These are phyloP conservation scores for Synanthedon myopaeformis DNA, from an alignment of 2,888 invertebrate species.

Conservation along the genomic window DNA sequence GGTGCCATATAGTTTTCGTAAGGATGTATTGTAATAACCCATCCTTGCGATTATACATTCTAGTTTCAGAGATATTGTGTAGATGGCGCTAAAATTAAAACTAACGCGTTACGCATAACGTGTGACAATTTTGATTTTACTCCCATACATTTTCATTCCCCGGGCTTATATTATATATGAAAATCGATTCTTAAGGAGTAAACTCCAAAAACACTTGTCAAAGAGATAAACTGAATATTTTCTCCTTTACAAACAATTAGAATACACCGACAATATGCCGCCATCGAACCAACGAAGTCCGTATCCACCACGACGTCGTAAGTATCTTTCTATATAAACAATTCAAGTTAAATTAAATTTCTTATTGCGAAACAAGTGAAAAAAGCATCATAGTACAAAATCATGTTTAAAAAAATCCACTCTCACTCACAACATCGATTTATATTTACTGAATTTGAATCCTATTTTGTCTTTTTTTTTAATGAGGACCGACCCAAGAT, in stretches of 20 bases:
- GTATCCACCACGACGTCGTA: constrained; percentile 86
- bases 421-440: background rate
- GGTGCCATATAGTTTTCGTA: too few species aligned
- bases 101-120: too few species aligned
- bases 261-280: constrained; percentile 89
- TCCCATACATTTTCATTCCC: too few species aligned
- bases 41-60: too few species aligned
- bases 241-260: constrained; percentile 38
- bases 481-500: constrained; percentile 51
- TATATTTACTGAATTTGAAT: constrained; percentile 19
- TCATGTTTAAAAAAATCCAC: background rate
- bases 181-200: too few species aligned
- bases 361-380: background rate
- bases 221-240: too few species aligned
- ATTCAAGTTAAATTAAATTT: constrained; percentile 3
- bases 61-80: too few species aligned
- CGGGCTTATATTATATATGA: too few species aligned
- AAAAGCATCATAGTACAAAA: background rate
- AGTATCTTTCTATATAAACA: constrained; percentile 46
- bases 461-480: constrained; percentile 30
- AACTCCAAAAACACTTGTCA: too few species aligned
- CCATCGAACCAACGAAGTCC: constrained; percentile 88
- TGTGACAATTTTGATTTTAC: too few species aligned
- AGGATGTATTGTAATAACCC: too few species aligned
- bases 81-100: too few species aligned